Conservation (phyloP, 2,888 invertebrate species). For the Epirrita christyi region DNA sequence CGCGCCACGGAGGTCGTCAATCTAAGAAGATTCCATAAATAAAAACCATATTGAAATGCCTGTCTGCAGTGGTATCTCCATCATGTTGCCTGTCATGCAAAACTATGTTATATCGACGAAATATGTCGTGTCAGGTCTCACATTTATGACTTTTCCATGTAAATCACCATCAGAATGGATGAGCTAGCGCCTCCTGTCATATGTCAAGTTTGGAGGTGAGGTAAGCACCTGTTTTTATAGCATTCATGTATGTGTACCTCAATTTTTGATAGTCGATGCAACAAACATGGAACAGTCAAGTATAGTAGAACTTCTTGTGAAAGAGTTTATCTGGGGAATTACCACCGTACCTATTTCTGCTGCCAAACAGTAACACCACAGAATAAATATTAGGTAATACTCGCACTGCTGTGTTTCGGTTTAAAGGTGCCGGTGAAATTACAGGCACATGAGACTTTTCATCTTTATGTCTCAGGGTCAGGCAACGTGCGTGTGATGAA, state of each 20-base stretch:
- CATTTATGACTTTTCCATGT: slow-evolving; percentile 69
- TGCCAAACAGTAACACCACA: too few species aligned
- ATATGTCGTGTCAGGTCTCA: slow-evolving; percentile 56
- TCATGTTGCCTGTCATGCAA: slow-evolving; percentile 32
- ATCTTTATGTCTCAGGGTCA: too few species aligned
- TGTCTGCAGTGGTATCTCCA: slow-evolving; percentile 22
- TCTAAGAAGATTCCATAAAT: slow-evolving; percentile 12
- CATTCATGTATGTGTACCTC: not conserved
- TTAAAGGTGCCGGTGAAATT: too few species aligned
- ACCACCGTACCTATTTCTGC: too few species aligned
- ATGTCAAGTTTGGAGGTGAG: slow-evolving; percentile 42
- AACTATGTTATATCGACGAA: slow-evolving; percentile 41
- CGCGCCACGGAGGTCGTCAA: too few species aligned
- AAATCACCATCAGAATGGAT: slow-evolving; percentile 63
- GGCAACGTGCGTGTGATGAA: too few species aligned
- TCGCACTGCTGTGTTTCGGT: too few species aligned
- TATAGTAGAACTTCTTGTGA: too few species aligned
- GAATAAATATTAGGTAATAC: too few species aligned
- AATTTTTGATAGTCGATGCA: not conserved
- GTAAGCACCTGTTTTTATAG: slow-evolving; percentile 22
- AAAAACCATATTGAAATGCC: slow-evolving; percentile 20
- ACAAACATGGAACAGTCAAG: not conserved
- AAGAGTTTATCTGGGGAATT: too few species aligned
- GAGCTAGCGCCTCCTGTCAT: slow-evolving; percentile 56
- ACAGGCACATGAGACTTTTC: too few species aligned